Conservation (phyloP, 1,140 invertebrate genomes). For the Colletes gigas region DNA sequence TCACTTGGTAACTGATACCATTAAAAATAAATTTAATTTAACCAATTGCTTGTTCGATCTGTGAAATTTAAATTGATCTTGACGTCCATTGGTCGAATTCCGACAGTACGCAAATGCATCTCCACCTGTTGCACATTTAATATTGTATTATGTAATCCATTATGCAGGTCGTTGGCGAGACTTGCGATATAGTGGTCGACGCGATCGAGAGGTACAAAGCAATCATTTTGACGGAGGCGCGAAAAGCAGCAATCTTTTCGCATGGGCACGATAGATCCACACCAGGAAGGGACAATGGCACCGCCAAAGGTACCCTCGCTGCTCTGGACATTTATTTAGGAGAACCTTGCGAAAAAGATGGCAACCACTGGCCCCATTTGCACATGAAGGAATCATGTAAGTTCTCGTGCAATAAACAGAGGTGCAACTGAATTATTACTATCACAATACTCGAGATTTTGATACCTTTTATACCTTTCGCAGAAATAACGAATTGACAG, state of each 20-base stretch:
- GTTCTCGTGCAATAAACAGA: slow-evolving; percentile 57
- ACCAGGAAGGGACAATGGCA: slow-evolving; percentile 57
- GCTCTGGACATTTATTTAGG: slow-evolving; percentile 81
- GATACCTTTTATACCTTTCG: background rate
- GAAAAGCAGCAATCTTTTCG: slow-evolving; percentile 65
- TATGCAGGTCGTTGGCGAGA: slow-evolving; percentile 71
- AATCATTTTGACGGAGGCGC: slow-evolving; percentile 75
- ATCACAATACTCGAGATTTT: too few relatives aligned
- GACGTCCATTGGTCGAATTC: too few relatives aligned
- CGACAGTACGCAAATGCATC: background rate
- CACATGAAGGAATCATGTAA: slow-evolving; percentile 88
- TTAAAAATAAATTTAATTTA: too few relatives aligned
- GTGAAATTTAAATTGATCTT: too few relatives aligned
- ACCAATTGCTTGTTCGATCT: too few relatives aligned
- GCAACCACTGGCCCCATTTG: slow-evolving; percentile 81
- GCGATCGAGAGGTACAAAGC: slow-evolving; percentile 82
- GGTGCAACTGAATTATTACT: too few relatives aligned
- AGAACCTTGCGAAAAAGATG: slow-evolving; percentile 80
- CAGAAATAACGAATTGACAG: background rate
- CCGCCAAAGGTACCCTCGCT: slow-evolving; percentile 76
- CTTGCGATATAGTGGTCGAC: slow-evolving; percentile 82
- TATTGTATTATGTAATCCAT: background rate
- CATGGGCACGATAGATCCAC: slow-evolving; percentile 51
- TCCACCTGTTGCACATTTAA: background rate
- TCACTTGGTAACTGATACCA: too few relatives aligned